These are phyloP conservation scores for Odontomyia ornata DNA, from an alignment of 2,888 invertebrate species.

Conservation along the genomic window DNA sequence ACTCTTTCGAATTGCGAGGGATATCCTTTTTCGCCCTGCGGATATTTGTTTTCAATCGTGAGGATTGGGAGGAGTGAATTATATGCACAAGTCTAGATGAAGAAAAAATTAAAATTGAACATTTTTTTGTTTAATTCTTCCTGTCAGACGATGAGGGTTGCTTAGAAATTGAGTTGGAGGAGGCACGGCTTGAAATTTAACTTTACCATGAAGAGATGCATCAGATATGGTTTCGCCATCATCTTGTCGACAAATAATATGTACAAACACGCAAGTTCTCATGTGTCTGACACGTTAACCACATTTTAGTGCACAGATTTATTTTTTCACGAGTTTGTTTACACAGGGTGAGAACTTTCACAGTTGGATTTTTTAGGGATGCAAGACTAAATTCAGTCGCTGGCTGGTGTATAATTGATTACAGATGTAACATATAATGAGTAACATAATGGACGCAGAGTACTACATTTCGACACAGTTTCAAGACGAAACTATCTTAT, in stretches of 20 bases:
- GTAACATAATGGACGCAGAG: too few relatives aligned
- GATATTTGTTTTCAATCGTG: conserved; percentile 18
- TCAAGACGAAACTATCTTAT: too few relatives aligned
- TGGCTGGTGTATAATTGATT: neutral
- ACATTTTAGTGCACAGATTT: conserved; percentile 2
- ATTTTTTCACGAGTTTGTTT: conserved; percentile 21
- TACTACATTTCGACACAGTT: too few relatives aligned
- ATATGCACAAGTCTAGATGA: neutral
- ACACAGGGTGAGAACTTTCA: conserved; percentile 27
- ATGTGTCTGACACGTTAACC: conserved; percentile 23
- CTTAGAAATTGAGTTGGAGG: neutral
- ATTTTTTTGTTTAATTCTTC: neutral
- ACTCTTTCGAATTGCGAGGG: neutral
- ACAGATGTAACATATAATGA: neutral
- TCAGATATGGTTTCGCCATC: conserved; percentile 26
- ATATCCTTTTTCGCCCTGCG: neutral
- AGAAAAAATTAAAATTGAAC: conserved; percentile 14
- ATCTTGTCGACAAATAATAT: neutral
- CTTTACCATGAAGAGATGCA: neutral
- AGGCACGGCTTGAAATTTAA: neutral
- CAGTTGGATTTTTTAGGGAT: conserved; percentile 34
- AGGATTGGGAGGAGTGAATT: neutral
- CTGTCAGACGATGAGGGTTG: neutral
- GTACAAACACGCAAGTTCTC: neutral
- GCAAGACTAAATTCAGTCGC: neutral